Conservation (phyloP, 2,113 vertebrate species). For the Corydoras sp. region DNA sequence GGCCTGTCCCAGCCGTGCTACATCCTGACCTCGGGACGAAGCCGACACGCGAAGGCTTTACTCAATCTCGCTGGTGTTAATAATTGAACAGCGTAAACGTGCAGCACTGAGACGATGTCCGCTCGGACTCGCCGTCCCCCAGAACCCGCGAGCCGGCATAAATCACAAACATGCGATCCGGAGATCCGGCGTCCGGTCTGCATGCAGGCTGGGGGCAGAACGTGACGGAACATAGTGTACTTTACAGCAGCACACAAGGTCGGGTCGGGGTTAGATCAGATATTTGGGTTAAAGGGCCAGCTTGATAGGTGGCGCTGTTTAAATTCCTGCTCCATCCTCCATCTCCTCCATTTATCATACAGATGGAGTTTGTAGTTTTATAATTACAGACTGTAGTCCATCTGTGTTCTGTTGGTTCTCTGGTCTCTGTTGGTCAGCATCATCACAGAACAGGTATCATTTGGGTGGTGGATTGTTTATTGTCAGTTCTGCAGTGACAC, state of each 20-base stretch:
- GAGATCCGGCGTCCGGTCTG: not conserved
- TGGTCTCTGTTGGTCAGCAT: too few relatives aligned
- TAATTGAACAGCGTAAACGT: conserved; percentile 31
- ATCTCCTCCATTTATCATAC: too few relatives aligned
- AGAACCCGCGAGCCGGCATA: conserved; percentile 39
- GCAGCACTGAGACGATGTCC: conserved; percentile 22
- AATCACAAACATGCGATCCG: conserved; percentile 25
- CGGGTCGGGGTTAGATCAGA: not conserved
- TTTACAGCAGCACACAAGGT: not conserved
- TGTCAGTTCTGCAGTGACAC: too few relatives aligned
- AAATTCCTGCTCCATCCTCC: too few relatives aligned
- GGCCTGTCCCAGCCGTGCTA: too few relatives aligned
- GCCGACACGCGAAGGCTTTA: not conserved
- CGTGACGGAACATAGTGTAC: conserved; percentile 13
- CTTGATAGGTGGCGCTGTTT: too few relatives aligned
- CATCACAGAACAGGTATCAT: too few relatives aligned
- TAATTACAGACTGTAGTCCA: too few relatives aligned
- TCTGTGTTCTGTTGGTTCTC: too few relatives aligned
- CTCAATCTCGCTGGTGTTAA: conserved; percentile 22
- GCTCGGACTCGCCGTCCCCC: conserved; percentile 17
- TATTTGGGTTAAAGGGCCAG: not conserved
- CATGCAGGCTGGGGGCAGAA: not conserved
- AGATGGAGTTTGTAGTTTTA: too few relatives aligned
- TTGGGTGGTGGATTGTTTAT: too few relatives aligned
- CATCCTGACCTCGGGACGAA: not conserved